These are phyloP conservation scores for Chrysopilus asiliformis DNA, from an alignment of 2,888 invertebrate genomes.

Conservation along the genomic window DNA sequence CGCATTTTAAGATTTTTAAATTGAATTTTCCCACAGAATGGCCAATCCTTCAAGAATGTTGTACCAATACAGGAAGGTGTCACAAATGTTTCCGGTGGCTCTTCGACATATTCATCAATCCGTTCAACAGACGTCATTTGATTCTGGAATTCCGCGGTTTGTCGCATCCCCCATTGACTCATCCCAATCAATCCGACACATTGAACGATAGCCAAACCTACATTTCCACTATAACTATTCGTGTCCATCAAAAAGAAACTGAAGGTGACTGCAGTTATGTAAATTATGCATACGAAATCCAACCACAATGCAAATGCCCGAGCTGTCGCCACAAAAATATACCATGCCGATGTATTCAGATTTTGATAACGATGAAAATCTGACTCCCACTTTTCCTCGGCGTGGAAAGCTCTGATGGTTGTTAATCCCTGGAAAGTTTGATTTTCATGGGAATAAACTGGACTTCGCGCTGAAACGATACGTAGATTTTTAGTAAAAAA, in stretches of 20 bases:
- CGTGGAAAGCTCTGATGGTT: constrained; percentile 59
- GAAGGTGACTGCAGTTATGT: constrained; percentile 72
- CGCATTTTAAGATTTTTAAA: constrained; percentile 49
- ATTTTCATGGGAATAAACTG: constrained; percentile 62
- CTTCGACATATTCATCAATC: constrained; percentile 62
- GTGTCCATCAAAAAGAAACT: constrained; percentile 58
- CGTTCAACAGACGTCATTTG: constrained; percentile 76
- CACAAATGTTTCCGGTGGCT: constrained; percentile 47
- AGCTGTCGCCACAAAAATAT: constrained; percentile 70
- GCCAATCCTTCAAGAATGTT: constrained; percentile 48
- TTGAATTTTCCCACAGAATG: constrained; percentile 43
- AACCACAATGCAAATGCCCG: constrained; percentile 89
- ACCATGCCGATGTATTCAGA: constrained; percentile 60
- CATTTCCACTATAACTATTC: constrained; percentile 42
- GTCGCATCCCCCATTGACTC: constrained; percentile 74
- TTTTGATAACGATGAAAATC: constrained; percentile 52
- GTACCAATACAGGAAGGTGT: constrained; percentile 18
- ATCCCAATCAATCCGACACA: constrained; percentile 58
- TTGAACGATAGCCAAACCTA: constrained; percentile 58
- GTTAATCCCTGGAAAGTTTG: constrained; percentile 62
- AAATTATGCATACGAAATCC: constrained; percentile 74
- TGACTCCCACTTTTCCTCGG: constrained; percentile 45
- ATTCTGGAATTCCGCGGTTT: constrained; percentile 71
- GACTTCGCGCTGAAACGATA: constrained; percentile 56
- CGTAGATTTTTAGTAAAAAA: constrained; percentile 2